Evolutionary conservation across 2,113 vertebrate species (phyloP).

Genomic region (Sinocyclocheilus maitianheensis): DNA sequence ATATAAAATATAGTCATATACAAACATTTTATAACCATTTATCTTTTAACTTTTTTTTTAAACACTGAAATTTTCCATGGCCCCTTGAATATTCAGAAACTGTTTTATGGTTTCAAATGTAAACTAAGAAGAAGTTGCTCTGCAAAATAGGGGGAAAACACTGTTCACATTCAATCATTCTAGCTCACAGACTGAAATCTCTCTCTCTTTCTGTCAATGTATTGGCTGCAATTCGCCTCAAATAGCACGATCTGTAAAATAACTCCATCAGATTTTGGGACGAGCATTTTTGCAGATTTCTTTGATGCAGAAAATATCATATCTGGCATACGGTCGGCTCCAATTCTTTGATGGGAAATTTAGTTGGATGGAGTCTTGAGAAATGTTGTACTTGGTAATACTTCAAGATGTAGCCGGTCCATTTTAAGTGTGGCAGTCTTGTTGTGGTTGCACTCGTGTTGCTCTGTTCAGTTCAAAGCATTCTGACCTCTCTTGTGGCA

Average conservation of each 20-base stretch:
- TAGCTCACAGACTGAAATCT: neutral
- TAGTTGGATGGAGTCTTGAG: conserved; percentile 11
- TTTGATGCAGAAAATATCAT: conserved; percentile 13
- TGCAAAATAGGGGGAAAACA: neutral
- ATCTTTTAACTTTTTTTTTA: neutral
- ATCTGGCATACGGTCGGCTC: neutral
- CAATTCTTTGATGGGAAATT: conserved; percentile 23
- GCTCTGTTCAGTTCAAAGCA: conserved; percentile 27
- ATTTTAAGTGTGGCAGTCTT: conserved; percentile 30
- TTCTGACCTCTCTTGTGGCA: conserved; percentile 39
- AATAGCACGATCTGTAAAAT: neutral
- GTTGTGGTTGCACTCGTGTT: conserved; percentile 14
- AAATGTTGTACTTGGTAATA: conserved; percentile 33
- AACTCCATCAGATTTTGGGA: neutral
- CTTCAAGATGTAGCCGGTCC: conserved; percentile 21
- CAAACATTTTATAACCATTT: neutral
- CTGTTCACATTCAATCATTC: neutral
- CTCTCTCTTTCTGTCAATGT: neutral
- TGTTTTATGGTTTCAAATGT: neutral
- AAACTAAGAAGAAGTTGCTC: neutral
- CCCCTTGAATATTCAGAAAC: neutral
- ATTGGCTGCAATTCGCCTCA: neutral
- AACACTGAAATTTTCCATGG: neutral
- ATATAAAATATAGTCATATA: neutral
- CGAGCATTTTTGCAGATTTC: neutral